phyloP scores from a whole-genome alignment of 2,888 invertebrate genomes.

The Phrixothrix hirtus region DNA sequence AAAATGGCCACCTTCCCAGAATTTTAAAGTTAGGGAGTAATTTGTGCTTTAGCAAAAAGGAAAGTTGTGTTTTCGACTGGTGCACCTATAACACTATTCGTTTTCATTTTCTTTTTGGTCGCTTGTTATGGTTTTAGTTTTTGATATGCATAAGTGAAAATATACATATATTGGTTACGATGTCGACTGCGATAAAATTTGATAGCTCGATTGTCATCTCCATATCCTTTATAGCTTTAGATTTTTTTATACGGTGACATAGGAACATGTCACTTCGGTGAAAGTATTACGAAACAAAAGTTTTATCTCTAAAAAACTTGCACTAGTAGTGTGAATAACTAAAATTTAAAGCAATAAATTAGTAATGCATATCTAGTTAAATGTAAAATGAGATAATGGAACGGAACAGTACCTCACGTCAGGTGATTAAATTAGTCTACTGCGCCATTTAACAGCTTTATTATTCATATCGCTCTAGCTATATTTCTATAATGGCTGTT shows the following conservation, averaged over 20 bases:
- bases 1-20: not conserved
- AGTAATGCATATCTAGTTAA: constrained; percentile 29
- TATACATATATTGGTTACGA: constrained; percentile 20
- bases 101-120: constrained; percentile 12
- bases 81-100: constrained; percentile 14
- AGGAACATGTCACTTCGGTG: too few relatives aligned
- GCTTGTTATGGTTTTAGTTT: constrained; percentile 11
- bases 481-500: constrained; percentile 25
- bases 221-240: constrained; percentile 14
- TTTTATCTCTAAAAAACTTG: too few relatives aligned
- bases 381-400: constrained; percentile 31
- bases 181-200: constrained; percentile 29
- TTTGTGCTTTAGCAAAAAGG: constrained; percentile 12
- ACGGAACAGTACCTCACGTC: constrained; percentile 29
- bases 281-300: too few relatives aligned
- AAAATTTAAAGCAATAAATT: constrained; percentile 21
- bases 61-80: constrained; percentile 17
- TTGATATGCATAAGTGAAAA: constrained; percentile 28
- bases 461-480: constrained; percentile 30
- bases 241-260: too few relatives aligned
- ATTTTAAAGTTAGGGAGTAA: not conserved
- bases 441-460: constrained; percentile 30
- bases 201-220: constrained; percentile 25
- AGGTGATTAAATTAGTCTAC: constrained; percentile 33
- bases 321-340: too few relatives aligned